Percentiles rank a stretch among this genome's conserved stretches.
phyloP scores from a whole-genome alignment of 2,888 invertebrate genomes.

The Drosophila testacea region DNA sequence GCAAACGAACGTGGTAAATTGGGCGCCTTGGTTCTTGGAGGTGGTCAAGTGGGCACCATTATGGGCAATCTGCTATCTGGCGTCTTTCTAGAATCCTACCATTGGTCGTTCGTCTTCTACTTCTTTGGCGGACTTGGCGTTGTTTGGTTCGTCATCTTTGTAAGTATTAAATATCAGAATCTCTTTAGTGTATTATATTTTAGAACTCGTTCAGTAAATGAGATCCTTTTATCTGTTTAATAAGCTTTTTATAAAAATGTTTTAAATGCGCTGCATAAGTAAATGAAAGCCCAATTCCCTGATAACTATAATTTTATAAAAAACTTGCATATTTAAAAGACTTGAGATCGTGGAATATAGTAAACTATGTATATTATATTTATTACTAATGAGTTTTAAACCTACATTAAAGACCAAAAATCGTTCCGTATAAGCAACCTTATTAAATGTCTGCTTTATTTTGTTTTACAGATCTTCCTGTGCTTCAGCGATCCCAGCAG shows the following conservation, averaged over 20 bases:
- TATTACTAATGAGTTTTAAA: not conserved
- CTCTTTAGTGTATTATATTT: no score
- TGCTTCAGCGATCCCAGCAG: constrained; percentile 89
- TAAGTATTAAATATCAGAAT: constrained; percentile 82
- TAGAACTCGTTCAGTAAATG: no score
- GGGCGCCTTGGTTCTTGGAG: constrained; percentile 92
- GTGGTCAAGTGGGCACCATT: constrained; percentile 89
- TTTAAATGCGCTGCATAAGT: no score
- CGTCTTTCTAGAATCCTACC: constrained; percentile 88
- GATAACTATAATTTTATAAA: no score
- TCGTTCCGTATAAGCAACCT: not conserved
- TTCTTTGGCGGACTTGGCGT: constrained; percentile 91
- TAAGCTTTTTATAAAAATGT: not conserved
- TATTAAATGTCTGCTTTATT: not conserved
- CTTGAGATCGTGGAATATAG: no score
- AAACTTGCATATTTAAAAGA: no score
- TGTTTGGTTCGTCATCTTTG: constrained; percentile 90
- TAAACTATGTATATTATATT: no score
- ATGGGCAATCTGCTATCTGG: constrained; percentile 89
- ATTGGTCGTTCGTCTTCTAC: constrained; percentile 93
- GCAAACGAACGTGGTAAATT: constrained; percentile 91
- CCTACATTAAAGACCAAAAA: not conserved
- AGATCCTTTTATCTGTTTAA: not conserved
- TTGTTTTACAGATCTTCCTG: constrained; percentile 86
- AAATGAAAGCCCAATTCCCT: no score